Evolutionary conservation across 1,140 invertebrate species (phyloP).

Genomic region (Nebria ingens): DNA sequence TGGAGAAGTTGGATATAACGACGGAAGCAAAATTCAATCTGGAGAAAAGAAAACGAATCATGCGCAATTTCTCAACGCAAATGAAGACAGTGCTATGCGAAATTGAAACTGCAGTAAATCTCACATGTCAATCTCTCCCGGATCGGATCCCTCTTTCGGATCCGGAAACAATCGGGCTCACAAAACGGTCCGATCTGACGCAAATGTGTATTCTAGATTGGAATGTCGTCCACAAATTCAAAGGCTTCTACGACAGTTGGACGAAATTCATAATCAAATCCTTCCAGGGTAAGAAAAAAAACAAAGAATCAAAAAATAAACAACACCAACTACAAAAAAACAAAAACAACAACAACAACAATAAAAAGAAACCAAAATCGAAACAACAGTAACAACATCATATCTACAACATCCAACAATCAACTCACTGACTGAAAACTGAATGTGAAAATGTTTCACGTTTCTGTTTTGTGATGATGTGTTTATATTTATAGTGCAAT

Average conservation of each 20-base stretch:
- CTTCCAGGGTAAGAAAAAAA: background rate
- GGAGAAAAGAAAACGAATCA: background rate
- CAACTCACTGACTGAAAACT: background rate
- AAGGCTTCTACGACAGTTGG: background rate
- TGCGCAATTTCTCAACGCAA: background rate
- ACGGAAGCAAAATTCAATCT: background rate
- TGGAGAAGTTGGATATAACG: background rate
- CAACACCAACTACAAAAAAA: background rate
- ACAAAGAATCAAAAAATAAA: background rate
- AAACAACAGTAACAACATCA: background rate
- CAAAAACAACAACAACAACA: background rate
- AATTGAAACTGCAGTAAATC: slow-evolving; percentile 1
- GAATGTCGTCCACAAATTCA: background rate
- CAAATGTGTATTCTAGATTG: background rate
- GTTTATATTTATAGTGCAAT: too few relatives aligned
- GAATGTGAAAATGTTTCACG: background rate
- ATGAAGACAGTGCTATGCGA: slow-evolving; percentile 10
- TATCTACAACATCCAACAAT: background rate
- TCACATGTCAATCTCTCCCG: background rate
- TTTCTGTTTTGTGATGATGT: background rate
- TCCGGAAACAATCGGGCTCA: background rate
- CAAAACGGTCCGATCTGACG: background rate
- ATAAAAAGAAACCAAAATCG: background rate
- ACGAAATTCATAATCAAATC: background rate
- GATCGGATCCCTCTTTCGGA: background rate